Evolutionary conservation across 1,140 invertebrate species (phyloP).

Genomic region (Caenorhabditis tropicalis): DNA sequence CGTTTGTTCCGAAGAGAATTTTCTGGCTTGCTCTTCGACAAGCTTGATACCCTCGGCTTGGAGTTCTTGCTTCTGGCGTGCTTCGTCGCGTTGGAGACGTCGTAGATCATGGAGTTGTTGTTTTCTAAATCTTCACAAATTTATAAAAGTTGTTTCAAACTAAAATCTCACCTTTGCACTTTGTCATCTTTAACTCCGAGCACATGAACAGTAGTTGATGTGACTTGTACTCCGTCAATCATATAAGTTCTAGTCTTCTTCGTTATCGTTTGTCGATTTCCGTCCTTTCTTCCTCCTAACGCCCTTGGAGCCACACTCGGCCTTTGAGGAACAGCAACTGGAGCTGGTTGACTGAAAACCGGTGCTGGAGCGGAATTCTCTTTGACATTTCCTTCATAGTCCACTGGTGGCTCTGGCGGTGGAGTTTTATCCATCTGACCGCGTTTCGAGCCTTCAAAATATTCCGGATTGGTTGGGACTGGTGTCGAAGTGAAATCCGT

Average conservation of each 20-base stretch:
- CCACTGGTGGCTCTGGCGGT: conserved; percentile 70
- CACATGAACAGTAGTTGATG: conserved; percentile 70
- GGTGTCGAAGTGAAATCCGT: background rate
- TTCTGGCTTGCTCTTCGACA: conserved; percentile 61
- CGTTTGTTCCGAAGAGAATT: conserved; percentile 72
- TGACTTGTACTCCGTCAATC: conserved; percentile 67
- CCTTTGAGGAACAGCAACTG: background rate
- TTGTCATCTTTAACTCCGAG: conserved; percentile 67
- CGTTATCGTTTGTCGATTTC: conserved; percentile 66
- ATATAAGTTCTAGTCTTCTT: conserved; percentile 69
- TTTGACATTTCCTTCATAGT: conserved; percentile 61
- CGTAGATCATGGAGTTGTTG: conserved; percentile 69
- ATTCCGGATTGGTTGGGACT: background rate
- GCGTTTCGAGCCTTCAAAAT: conserved; percentile 34
- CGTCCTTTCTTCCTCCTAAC: conserved; percentile 59
- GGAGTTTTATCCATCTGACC: conserved; percentile 54
- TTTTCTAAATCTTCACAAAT: conserved; percentile 55
- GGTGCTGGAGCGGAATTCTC: conserved; percentile 26
- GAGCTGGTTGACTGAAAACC: background rate
- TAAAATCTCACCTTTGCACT: conserved; percentile 60
- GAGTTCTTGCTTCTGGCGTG: conserved; percentile 61
- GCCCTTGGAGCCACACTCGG: background rate
- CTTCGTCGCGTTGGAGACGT: conserved; percentile 69
- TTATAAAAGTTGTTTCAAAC: background rate
- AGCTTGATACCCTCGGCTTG: conserved; percentile 42